phyloP scores from a whole-genome alignment of 2,888 invertebrate genomes.

The Lepidochrysops patricia region DNA sequence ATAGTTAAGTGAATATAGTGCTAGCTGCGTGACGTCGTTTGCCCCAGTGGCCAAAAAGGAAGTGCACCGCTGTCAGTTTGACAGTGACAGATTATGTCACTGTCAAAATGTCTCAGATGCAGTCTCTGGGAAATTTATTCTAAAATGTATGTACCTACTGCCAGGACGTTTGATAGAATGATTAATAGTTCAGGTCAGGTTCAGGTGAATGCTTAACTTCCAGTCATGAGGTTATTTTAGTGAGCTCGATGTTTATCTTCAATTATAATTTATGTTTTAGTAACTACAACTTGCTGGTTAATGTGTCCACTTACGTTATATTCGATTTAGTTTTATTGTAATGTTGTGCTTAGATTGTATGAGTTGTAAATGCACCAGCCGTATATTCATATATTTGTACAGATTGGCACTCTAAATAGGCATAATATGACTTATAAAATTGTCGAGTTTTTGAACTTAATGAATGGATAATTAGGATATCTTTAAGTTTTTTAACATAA shows the following conservation, averaged over 20 bases:
- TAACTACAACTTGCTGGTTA: constrained; percentile 46
- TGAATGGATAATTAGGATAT: not conserved
- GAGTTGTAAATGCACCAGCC: not conserved
- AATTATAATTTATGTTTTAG: constrained; percentile 7
- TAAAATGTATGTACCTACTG: not conserved
- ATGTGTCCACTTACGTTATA: constrained; percentile 58
- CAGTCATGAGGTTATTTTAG: not conserved
- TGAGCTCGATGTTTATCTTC: not conserved
- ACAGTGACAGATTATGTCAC: not conserved
- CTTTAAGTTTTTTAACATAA: not conserved
- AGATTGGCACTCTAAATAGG: constrained; percentile 2
- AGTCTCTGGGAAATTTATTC: not conserved
- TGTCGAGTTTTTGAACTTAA: constrained; percentile 2
- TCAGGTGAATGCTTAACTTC: not conserved
- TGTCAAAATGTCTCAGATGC: no score
- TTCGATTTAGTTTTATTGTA: constrained; percentile 34
- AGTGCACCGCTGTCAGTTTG: not conserved
- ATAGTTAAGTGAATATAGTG: constrained; percentile 6
- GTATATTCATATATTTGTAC: not conserved
- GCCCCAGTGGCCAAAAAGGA: not conserved
- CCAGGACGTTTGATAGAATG: not conserved
- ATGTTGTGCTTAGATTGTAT: constrained; percentile 11
- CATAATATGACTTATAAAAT: not conserved
- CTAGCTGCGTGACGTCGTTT: not conserved
- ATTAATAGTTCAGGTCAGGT: not conserved